Evolutionary conservation across 2,888 invertebrate species (phyloP), one percentile per base, ranked within the genome.

Genomic region (Hypomecis atomaria): DNA sequence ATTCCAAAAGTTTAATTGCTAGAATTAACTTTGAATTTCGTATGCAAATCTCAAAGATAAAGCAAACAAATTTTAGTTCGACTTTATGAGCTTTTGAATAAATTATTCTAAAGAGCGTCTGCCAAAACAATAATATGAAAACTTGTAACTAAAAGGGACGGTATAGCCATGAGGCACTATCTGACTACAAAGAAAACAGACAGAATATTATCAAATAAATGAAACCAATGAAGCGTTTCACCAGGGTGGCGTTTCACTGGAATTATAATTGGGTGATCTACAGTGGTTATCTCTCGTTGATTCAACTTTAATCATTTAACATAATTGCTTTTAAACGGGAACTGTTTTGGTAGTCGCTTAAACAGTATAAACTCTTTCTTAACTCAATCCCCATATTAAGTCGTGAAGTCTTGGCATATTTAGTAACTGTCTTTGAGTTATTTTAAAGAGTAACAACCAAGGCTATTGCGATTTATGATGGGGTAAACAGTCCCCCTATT

Each of bases 261-360:
- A 23, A 23, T 23, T 23, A 23, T 23, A 23, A 23, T 23, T 23
- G 23, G 23, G 23, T 23, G 3, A 23, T 23, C 23, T 3, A 23
- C 23, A 23, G 7, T 4, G 1, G 9, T 6, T 43, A n/a, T 43
- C 6, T n/a, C 11, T 43, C 43, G 43, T 43, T 10, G 10, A n/a
- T n/a, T 43, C 6, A n/a, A n/a, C n/a, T n/a, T 10, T 6, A 43
- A n/a, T 43, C 11, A n/a, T 43, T 43, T 5, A n/a, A 43, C n/a
- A n/a, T 43, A 23, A 45, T 23, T 23, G 6, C 23, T 47, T 56
- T 43, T 43, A 5, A n/a, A n/a, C 6, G 10, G 33, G 4, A 48
- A 8, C 0, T 7, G 6, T 5, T 59, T 59, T 64, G 59, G 59
- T 64, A 50, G 59, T 49, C 50, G 50, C 59, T 50, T 45, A 34